Conservation (phyloP, 2,113 vertebrate genomes). For the Hiodon tergisus region DNA sequence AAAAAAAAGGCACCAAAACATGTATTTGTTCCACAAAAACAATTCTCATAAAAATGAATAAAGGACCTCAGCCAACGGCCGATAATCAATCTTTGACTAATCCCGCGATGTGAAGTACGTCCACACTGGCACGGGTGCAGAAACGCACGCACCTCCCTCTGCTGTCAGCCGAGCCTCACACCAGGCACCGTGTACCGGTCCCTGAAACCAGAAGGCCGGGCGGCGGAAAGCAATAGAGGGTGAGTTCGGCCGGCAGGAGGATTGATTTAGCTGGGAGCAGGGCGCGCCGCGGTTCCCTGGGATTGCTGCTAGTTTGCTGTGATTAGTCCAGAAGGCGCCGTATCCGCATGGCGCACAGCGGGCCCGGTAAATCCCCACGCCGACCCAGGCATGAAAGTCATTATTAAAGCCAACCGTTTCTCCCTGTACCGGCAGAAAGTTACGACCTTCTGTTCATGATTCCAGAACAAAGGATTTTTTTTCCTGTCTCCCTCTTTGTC, state of each 20-base stretch:
- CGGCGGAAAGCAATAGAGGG: constrained; percentile 16
- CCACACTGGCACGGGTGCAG: no score
- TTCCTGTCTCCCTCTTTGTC: constrained; percentile 13
- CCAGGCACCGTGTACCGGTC: no score
- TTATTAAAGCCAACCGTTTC: constrained; percentile 46
- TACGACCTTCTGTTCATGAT: constrained; percentile 29
- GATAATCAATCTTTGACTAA: not conserved
- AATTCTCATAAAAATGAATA: not conserved
- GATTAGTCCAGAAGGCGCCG: constrained; percentile 36
- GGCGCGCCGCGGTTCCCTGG: constrained; percentile 2
- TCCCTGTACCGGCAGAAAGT: constrained; percentile 40
- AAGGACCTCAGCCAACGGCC: not conserved
- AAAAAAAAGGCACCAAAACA: not conserved
- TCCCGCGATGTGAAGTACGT: no score
- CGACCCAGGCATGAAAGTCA: constrained; percentile 48
- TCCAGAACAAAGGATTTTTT: constrained; percentile 41
- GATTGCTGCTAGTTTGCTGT: constrained; percentile 25
- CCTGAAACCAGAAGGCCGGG: not conserved
- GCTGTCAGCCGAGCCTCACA: not conserved
- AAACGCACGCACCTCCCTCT: not conserved
- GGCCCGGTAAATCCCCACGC: constrained; percentile 45
- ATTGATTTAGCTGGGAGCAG: constrained; percentile 18
- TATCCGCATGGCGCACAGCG: constrained; percentile 34
- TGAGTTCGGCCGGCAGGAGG: constrained; percentile 8
- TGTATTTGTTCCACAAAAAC: not conserved